phyloP scores from a whole-genome alignment of 2,888 invertebrate species.

The Magallana nippona region DNA sequence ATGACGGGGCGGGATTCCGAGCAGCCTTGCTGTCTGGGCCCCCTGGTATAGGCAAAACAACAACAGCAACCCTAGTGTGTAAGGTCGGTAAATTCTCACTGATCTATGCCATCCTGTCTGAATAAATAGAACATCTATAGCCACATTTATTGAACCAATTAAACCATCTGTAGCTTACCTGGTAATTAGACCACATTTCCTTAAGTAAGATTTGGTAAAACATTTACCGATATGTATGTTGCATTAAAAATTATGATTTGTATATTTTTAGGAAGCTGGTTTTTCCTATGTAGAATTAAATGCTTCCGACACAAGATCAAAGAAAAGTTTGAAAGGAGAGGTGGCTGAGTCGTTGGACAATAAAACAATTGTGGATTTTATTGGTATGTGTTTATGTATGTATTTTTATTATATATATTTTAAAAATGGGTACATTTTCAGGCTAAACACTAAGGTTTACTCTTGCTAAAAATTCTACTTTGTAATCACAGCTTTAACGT shows the following conservation, averaged over 20 bases:
- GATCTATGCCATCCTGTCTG: not conserved
- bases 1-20: constrained; percentile 92
- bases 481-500: no score
- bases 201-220: no score
- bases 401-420: no score
- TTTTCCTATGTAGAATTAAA: constrained; percentile 96
- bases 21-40: constrained; percentile 97
- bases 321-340: constrained; percentile 90
- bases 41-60: constrained; percentile 92
- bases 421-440: no score
- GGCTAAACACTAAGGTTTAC: no score
- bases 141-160: no score
- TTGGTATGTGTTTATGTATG: constrained; percentile 66
- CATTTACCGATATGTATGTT: no score
- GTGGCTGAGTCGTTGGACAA: constrained; percentile 90
- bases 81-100: constrained; percentile 79
- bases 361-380: constrained; percentile 76
- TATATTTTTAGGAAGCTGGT: constrained; percentile 85
- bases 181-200: no score
- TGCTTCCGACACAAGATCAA: constrained; percentile 97
- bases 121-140: no score
- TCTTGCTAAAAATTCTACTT: no score
- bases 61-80: constrained; percentile 84
- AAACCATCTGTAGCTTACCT: no score
- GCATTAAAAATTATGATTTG: not conserved